Evolutionary conservation across 2,888 invertebrate genomes (phyloP), one percentile per base, ranked within the genome.

Genomic region (Heliconius erato): DNA sequence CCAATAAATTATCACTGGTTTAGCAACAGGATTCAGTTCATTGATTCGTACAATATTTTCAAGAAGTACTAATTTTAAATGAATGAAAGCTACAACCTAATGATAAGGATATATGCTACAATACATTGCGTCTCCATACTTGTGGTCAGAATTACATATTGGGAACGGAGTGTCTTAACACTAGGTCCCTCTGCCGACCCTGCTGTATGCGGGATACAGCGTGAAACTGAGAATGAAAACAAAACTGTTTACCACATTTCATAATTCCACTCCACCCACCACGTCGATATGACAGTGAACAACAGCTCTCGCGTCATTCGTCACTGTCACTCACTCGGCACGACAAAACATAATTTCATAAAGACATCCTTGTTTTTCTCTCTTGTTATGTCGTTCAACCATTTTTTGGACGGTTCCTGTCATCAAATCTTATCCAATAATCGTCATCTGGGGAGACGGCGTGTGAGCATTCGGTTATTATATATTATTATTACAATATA

Each of bases 271-370:
- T 59, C 81, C 92, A 91, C 91, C 90, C 93, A 92, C 94, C 95
- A 94, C 94, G 93, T 94, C 94, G 93, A 94, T 93, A 92, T 93
- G 94, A 94, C 94, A 94, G 93, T 94, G 94, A 94, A 94, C 94
- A 94, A 94, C 94, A 95, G 89, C 92, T 92, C 90, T 89, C 91
- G 90, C 89, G 91, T 95, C 94, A 94, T 95, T 94, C 95, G 93
- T 95, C 95, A 95, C 94, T 90, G 95, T 95, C 95, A 94, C 90
- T 91, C 89, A 92, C 94, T 94, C 94, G 91, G 89, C 93, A 92
- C 90, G 89, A 92, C 92, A 92, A 93, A 94, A 94, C 94, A 94
- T 94, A 93, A 95, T 95, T 94, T 92, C 95, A 82, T 94, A 94
- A 94, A 95, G 94, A 95, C 93, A 93, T 94, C 92, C 91, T 91